Evolutionary conservation across 2,797 vertebrate genomes (phyloP).

Genomic region (Sarcophilus harrisii): DNA sequence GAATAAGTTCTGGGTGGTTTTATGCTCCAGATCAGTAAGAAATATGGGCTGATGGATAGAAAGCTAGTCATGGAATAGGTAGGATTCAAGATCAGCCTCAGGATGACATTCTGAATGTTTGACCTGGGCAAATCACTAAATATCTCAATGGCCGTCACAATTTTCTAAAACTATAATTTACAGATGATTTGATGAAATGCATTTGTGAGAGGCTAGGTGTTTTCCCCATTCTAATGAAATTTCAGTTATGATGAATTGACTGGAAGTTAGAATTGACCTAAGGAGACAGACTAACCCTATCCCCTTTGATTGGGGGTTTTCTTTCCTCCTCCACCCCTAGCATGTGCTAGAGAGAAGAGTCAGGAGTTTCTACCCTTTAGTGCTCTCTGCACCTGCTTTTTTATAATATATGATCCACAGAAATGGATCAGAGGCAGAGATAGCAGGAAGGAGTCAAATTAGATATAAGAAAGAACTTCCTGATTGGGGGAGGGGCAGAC

Average conservation of each 20-base stretch:
- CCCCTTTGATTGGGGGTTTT: neutral
- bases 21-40: neutral
- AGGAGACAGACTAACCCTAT: neutral
- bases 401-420: neutral
- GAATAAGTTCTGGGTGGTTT: neutral
- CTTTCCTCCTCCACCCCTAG: neutral
- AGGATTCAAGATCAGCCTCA: neutral
- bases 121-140: neutral
- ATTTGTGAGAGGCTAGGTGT: neutral
- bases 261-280: conserved; percentile 8
- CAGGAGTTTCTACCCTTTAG: neutral
- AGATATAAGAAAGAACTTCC: neutral
- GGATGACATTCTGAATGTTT: neutral
- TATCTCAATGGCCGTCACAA: neutral
- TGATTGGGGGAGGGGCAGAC: neutral
- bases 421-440: neutral
- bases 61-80: neutral
- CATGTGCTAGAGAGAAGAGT: neutral
- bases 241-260: neutral
- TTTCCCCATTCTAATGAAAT: neutral
- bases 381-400: neutral
- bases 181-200: neutral
- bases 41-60: neutral
- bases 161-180: neutral
- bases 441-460: neutral